Conservation (phyloP, 2,113 vertebrate genomes). For the Gila orcuttii region DNA sequence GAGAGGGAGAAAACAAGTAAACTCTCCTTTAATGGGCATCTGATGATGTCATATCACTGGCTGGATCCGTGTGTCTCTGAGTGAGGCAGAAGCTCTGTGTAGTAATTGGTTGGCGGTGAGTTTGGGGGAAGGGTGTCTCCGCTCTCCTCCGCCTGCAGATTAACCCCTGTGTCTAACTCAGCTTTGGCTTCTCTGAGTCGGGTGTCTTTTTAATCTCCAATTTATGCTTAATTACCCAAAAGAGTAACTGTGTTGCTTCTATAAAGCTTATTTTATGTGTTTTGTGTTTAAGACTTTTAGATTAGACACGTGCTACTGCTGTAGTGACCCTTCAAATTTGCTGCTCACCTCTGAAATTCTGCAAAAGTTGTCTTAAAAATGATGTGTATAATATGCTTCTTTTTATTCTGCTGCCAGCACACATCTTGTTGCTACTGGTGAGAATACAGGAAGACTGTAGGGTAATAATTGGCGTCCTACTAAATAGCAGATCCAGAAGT, state of each 20-base stretch:
- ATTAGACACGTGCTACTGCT: neutral
- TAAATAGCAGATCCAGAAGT: constrained; percentile 70
- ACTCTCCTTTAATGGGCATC: constrained; percentile 76
- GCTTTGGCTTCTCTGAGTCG: constrained; percentile 58
- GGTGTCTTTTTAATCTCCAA: constrained; percentile 33
- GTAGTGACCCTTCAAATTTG: neutral
- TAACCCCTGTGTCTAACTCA: constrained; percentile 69
- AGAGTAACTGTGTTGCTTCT: neutral
- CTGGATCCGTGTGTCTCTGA: constrained; percentile 75
- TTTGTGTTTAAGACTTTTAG: neutral
- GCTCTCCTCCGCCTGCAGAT: constrained; percentile 64
- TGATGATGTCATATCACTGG: constrained; percentile 78
- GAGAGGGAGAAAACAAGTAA: constrained; percentile 60
- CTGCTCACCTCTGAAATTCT: neutral
- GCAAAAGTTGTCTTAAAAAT: neutral
- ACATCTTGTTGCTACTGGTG: neutral
- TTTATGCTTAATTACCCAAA: neutral
- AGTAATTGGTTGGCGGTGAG: constrained; percentile 70
- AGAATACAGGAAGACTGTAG: constrained; percentile 29
- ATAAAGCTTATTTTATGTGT: neutral
- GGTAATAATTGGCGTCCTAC: constrained; percentile 43
- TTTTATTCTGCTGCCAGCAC: neutral
- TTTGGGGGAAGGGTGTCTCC: constrained; percentile 59
- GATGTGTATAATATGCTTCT: neutral
- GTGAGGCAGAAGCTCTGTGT: constrained; percentile 67